A percentile compares a stretch with the other conserved stretches of the same genome.
These are phyloP conservation scores for Drosophila gunungcola DNA, from an alignment of 1,140 invertebrate genomes.

Conservation along the genomic window DNA sequence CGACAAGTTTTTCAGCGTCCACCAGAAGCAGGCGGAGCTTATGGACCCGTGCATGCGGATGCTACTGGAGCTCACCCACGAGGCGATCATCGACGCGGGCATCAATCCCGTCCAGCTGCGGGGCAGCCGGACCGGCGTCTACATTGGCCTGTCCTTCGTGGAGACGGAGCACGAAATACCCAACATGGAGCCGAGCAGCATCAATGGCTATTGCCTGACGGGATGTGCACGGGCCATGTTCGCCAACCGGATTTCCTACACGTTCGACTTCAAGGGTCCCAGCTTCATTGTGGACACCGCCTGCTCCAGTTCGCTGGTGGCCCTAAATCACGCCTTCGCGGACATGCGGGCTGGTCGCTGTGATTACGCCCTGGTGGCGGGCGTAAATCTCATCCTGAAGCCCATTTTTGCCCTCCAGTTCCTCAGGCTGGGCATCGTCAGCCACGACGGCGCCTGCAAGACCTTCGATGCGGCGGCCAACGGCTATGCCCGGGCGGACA, in stretches of 20 bases:
- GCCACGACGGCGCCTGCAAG: conserved; percentile 94
- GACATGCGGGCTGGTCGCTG: conserved; percentile 94
- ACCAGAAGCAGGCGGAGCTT: conserved; percentile 95
- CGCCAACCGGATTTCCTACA: conserved; percentile 97
- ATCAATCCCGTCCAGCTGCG: conserved; percentile 91
- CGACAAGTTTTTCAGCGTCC: conserved; percentile 96
- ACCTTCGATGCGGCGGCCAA: conserved; percentile 96
- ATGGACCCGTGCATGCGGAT: conserved; percentile 98
- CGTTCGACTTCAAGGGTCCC: conserved; percentile 96
- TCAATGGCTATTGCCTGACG: conserved; percentile 96
- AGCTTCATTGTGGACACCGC: conserved; percentile 97
- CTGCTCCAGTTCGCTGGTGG: conserved; percentile 96
- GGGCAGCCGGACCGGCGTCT: conserved; percentile 95
- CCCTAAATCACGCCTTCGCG: conserved; percentile 93
- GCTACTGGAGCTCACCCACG: conserved; percentile 96
- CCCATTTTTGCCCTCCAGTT: conserved; percentile 96
- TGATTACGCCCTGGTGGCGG: conserved; percentile 97
- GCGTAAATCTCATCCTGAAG: conserved; percentile 93
- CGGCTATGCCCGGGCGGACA: conserved; percentile 97
- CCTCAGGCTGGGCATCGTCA: conserved; percentile 95
- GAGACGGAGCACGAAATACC: conserved; percentile 93
- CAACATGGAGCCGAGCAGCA: conserved; percentile 89
- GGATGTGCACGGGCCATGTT: conserved; percentile 98
- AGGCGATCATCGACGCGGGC: conserved; percentile 97
- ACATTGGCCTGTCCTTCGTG: conserved; percentile 93